Percentiles rank a stretch among this genome's conserved stretches.
These are phyloP conservation scores for Melitaea athalia DNA, from an alignment of 2,888 invertebrate species.

Conservation along the genomic window DNA sequence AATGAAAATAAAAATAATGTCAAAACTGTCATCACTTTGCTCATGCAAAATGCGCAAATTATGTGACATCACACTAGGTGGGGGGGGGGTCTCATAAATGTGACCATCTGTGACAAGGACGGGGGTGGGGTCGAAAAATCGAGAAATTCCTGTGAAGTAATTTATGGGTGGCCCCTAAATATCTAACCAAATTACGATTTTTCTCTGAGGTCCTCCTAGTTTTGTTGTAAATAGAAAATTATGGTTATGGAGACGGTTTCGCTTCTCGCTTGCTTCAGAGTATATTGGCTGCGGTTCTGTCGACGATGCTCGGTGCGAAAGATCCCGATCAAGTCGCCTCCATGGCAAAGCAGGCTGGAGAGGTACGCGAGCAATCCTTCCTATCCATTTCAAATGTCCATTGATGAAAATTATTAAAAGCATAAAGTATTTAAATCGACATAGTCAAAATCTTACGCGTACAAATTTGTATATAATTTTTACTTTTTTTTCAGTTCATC, in stretches of 20 bases:
- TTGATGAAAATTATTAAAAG: constrained; percentile 16
- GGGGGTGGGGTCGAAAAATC: no score
- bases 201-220: constrained; percentile 63
- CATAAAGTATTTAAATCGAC: constrained; percentile 10
- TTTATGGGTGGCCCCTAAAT: no score
- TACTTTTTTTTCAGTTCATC: constrained; percentile 87
- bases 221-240: constrained; percentile 77
- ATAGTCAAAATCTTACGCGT: not conserved
- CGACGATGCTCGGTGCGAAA: constrained; percentile 94
- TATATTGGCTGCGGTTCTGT: constrained; percentile 95
- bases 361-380: constrained; percentile 88
- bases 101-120: no score
- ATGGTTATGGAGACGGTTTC: constrained; percentile 80
- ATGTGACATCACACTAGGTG: no score
- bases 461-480: constrained; percentile 13
- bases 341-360: constrained; percentile 97
- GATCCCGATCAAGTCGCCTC: constrained; percentile 95
- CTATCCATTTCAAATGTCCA: constrained; percentile 58
- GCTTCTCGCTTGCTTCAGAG: constrained; percentile 89
- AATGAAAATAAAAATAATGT: no score
- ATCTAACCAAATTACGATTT: not conserved
- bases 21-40: no score
- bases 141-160: no score
- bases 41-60: no score
- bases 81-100: no score